Conservation (phyloP, 2,113 vertebrate species). For the Phyllostomus hastatus region DNA sequence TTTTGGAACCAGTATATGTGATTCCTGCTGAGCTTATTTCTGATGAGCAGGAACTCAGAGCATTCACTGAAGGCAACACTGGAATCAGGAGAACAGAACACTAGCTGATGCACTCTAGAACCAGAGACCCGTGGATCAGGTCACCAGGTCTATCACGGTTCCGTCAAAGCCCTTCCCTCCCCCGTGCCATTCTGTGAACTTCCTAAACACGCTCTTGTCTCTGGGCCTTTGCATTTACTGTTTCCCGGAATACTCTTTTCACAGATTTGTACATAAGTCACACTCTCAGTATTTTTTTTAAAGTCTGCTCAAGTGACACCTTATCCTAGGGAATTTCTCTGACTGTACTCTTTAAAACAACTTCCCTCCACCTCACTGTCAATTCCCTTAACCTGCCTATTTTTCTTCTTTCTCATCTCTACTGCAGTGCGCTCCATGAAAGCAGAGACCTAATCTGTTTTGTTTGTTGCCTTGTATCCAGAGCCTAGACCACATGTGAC, state of each 20-base stretch:
- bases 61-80: constrained; percentile 69
- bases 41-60: constrained; percentile 61
- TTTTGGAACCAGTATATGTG: constrained; percentile 60
- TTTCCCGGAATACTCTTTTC: not conserved
- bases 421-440: not conserved
- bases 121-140: constrained; percentile 13
- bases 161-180: not conserved
- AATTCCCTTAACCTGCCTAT: not conserved
- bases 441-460: not conserved
- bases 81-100: constrained; percentile 66
- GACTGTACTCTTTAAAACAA: not conserved
- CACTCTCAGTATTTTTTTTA: not conserved
- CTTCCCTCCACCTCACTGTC: not conserved
- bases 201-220: not conserved
- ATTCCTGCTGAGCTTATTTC: constrained; percentile 62
- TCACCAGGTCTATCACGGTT: not conserved
- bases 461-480: not conserved
- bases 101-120: constrained; percentile 58
- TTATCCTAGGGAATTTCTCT: not conserved
- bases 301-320: not conserved
- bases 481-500: not conserved
- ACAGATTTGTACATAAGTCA: not conserved
- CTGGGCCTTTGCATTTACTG: not conserved
- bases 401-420: not conserved
- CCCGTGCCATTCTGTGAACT: not conserved